Evolutionary conservation across 2,113 vertebrate genomes (phyloP), one percentile per base, ranked within the genome.

Genomic region (Vulpes ferrilata): DNA sequence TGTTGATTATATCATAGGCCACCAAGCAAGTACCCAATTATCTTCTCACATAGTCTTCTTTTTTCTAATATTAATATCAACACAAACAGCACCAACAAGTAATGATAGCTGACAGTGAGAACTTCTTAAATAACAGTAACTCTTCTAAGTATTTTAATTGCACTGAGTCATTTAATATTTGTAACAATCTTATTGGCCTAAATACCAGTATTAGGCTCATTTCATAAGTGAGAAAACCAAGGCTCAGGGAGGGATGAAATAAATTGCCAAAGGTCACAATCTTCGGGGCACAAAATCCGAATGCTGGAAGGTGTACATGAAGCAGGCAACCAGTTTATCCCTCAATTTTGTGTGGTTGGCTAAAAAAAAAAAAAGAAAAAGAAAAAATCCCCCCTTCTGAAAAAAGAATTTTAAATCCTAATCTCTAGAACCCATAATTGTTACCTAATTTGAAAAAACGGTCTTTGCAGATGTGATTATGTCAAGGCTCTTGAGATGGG

Each of bases 201-300:
- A 84, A 76, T 78, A 55, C 15, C 30, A 95, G 38, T 71, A 78
- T 71, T 80, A 91, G n/a, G 23, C 5, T 90, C 27, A 88, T 67
- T 96, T 74, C 84, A 5, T 80, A 95, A 93, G 69, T 84, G 85
- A 95, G 69, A 90, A 96, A 96, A 96, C 32, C n/a, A 55, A 93
- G 53, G 55, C 19, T 79, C 2, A 60, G n/a, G 19, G 43, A 65
- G 16, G 11, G 15, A 16, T 53, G 9, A 92, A 76, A 16, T 23
- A 94, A 92, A 76, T 48, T 73, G 32, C 22, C 64, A 88, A 84
- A 92, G 53, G 53, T 67, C 38, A 91, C 32, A 76, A 3, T 69
- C 43, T 65, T 84, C 74, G 71, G 71, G 81, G 78, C 43, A 67
- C 43, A 88, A 71, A 90, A 78, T 90, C 20, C 30, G 57, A 43